These are phyloP conservation scores for Nesometra sesokonis DNA, from an alignment of 35 echinoderm and acorn worm genomes.

Conservation along the genomic window DNA sequence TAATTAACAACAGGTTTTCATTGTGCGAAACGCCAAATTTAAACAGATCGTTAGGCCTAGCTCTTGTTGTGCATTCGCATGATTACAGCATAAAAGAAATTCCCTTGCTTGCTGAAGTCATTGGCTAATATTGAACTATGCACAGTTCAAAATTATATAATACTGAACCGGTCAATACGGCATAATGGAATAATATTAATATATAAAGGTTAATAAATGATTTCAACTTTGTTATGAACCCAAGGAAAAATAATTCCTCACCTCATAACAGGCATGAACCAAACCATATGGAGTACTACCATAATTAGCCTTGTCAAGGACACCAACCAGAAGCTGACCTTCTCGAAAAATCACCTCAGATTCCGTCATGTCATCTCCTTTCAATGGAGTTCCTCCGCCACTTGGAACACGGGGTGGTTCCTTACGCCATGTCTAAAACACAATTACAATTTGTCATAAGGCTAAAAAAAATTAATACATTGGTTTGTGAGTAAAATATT, in stretches of 20 bases:
- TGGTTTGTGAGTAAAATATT: no score
- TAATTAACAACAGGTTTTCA: no score
- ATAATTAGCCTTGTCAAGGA: constrained; percentile 95
- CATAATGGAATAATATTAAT: background rate
- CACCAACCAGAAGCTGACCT: constrained; percentile 70
- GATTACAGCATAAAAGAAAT: no score
- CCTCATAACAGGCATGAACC: constrained; percentile 96
- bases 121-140: no score
- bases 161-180: no score
- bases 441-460: no score
- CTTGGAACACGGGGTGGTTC: background rate
- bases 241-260: constrained; percentile 8
- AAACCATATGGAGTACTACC: constrained; percentile 85
- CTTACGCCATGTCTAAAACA: constrained; percentile 48
- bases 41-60: no score
- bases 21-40: no score
- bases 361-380: constrained; percentile 63
- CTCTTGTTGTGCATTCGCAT: no score
- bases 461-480: no score
- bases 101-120: no score
- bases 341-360: constrained; percentile 66
- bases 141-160: no score
- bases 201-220: background rate
- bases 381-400: constrained; percentile 36
- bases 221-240: background rate